Evolutionary conservation across 2,888 invertebrate species (phyloP), one percentile per base, ranked within the genome.

Genomic region (Oscheius sp.): DNA sequence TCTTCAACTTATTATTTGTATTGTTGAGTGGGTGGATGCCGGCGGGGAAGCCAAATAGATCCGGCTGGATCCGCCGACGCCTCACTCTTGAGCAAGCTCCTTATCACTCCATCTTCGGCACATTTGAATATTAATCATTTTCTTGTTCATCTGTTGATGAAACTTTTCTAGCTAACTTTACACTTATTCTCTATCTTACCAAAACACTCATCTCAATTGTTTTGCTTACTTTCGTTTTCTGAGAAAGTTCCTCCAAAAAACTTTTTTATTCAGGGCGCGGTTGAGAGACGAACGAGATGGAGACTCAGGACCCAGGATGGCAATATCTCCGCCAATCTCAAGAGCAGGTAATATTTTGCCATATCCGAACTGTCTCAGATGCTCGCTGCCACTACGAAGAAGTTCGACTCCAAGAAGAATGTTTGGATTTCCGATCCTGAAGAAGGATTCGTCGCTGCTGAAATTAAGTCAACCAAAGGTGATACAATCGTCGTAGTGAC

Each of bases 381-480:
- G 38, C 70, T 78, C 66, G 82, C 82, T 33, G 75, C 75, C 14
- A 80, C 80, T 57, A 85, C 82, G 59, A 83, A 82, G 68, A 85
- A 85, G 70, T 85, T 81, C 77, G 96, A 97, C 91, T 94, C 94
- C 90, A 98, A 98, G 91, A 98, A 97, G 90, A 93, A 94, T 87
- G 95, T 95, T 90, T 98, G 98, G 98, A 93, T 98, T 82, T 94
- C 96, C 86, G 93, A 94, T 89, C 93, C 94, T 86, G 95, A 95
- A 90, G 95, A 97, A 87, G 82, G 97, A 87, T 97, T 93, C 90
- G 87, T 95, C 86, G 92, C 94, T 89, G 97, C 95, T 88, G 95
- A 96, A 89, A 97, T 99, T 90, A 93, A 92, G 90, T 94, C 94
- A 88, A 69, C 80, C 44, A 97, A 97, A 90, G 98, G 97, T 85